A percentile compares a stretch with the other conserved stretches of the same genome.
Evolutionary conservation across 1,140 invertebrate genomes (phyloP).

Genomic region (Asobara japonica): DNA sequence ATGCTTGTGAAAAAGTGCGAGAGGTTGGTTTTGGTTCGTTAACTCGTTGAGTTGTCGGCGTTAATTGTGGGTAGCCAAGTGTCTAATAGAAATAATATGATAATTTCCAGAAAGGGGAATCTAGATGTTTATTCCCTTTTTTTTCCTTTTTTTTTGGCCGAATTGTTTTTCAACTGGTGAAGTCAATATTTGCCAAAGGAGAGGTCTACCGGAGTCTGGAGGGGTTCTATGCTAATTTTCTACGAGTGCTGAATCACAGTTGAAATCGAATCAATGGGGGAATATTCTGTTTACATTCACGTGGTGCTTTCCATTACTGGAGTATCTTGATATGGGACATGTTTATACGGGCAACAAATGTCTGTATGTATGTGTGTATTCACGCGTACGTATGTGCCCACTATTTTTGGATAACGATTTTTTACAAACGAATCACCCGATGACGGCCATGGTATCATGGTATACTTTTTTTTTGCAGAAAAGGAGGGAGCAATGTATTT

Average conservation of each 20-base stretch:
- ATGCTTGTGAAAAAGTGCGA: slow-evolving; percentile 5
- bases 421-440: too few species aligned
- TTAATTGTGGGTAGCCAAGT: slow-evolving; percentile 63
- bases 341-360: too few species aligned
- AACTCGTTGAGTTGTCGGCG: slow-evolving; percentile 56
- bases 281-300: not conserved
- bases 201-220: not conserved
- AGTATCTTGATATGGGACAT: not conserved
- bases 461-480: too few species aligned
- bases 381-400: too few species aligned
- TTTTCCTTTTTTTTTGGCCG: not conserved
- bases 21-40: slow-evolving; percentile 54
- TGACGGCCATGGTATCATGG: too few species aligned
- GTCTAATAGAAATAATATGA: slow-evolving; percentile 66
- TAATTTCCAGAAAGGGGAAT: slow-evolving; percentile 46
- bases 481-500: too few species aligned
- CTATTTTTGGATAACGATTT: too few species aligned
- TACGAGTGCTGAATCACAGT: not conserved
- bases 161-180: too few species aligned
- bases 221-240: not conserved
- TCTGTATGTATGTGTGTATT: too few species aligned
- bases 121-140: slow-evolving; percentile 44
- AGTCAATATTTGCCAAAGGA: not conserved
- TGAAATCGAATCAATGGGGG: slow-evolving; percentile 1
- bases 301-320: not conserved